Base-by-base conservation (phyloP, 1,140 invertebrate genomes). In the Lanistes nyassanus region DNA sequence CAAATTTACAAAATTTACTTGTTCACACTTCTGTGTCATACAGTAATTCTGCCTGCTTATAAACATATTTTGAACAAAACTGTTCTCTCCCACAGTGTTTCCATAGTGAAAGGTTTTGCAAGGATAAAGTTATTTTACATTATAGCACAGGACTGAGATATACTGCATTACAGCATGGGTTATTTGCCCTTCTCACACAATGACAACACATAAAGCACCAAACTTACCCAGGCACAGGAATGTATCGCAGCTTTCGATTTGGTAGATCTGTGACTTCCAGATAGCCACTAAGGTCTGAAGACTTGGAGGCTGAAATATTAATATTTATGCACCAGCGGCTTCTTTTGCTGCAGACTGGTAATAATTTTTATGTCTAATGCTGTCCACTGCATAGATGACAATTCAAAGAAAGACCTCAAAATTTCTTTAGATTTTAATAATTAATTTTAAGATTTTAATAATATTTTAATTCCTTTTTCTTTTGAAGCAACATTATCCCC, bases 251-350 rank as follows among this genome's bases (percentile, higher is more conserved):
- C 75, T 89, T 91, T 11, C 90, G 88, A 68, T 85, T 89, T 2
- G 87, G 81, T 23, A 90, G 76, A 84, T 93, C 92, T 62, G 91
- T 88, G 26, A 93, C 87, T 85, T 93, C 92, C 47, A 93, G 83
- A 79, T 90, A 93, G 31, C 89, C 90, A 79, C 86, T 80, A 5
- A 85, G 42, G 56, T 84, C 72, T 65, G 62, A 74, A 1, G 77
- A 68, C 37, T 76, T 78, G 31, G 53, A 80, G 19, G 29, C 37
- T 66, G 73, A 70, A 29, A 74, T 16, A 64, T 13, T 1, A 16
- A 13, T 47, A 47, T 0, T 47, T 47, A 9, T 47, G 9, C 1
- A 47, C n/a, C n/a, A n/a, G n/a, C n/a, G n/a, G n/a, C n/a, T n/a
- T n/a, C n/a, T n/a, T n/a, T n/a, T n/a, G 51, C 51, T 53, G 23